Base-by-base conservation (phyloP, 2,888 invertebrate species). In the Gandaritis pyraliata region DNA sequence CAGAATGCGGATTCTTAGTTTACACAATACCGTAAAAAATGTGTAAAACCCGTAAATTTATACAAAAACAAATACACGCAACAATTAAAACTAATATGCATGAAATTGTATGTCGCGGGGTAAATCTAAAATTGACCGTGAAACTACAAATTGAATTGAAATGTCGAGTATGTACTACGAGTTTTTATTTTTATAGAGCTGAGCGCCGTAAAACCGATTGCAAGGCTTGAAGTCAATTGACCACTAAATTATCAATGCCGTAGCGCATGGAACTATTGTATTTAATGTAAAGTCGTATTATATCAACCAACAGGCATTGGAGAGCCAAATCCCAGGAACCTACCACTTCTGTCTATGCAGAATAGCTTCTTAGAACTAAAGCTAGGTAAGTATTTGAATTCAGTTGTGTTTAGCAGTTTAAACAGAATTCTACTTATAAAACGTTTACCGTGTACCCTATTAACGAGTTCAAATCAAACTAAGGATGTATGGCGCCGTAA, bases 401-500 rank as follows among this genome's bases (percentile, higher is more conserved):
- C 23, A 54, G 46, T 15, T 41, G 45, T 54, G 45, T 55, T 50
- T 33, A 59, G 30, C 49, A 58, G 53, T 47, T 57, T 58, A 67
- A 67, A 69, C 69, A 65, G 50, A 59, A 43, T 82, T 85, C 78
- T 69, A 70, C 10, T 23, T 23, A 23, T 75, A 81, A 85, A 85
- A 77, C 73, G 77, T 72, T 78, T 43, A 48, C 56, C 56, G 47
- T 61, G 61, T 61, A 61, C 80, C 77, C 77, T 33, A 84, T 84
- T 83, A 85, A 80, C 78, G 81, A 85, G 82, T 81, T 81, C 83
- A 81, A 81, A 81, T 78, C 72, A 82, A 84, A 80, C 83, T 77
- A 78, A 77, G 60, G 83, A 85, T 83, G 83, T 81, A 80, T 83
- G 90, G 88, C 89, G 90, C 90, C 90, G 77, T 59, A 75, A 73